Evolutionary conservation across 2,113 vertebrate species (phyloP).

Genomic region (Cavia porcellus): DNA sequence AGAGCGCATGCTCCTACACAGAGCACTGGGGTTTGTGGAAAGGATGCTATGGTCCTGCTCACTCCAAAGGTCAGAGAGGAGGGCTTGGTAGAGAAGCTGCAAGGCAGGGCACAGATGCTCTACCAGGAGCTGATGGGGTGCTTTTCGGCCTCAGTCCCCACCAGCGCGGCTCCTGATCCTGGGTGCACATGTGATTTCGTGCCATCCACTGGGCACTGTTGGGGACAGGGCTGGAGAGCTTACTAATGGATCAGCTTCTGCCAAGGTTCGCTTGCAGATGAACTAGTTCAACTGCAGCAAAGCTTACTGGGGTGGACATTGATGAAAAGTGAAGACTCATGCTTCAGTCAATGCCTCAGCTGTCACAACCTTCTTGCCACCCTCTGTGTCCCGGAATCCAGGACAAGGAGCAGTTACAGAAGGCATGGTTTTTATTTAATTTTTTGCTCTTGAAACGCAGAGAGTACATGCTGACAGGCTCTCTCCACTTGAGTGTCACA

Average conservation of each 20-base stretch:
- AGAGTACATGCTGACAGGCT: neutral
- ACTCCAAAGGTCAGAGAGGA: neutral
- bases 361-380: neutral
- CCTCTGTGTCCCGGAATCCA: neutral
- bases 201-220: neutral
- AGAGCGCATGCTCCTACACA: neutral
- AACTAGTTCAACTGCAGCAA: conserved; percentile 11
- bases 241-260: neutral
- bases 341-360: neutral
- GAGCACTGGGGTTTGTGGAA: neutral
- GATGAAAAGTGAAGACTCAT: conserved; percentile 58
- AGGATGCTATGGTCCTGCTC: neutral
- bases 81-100: neutral
- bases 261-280: neutral
- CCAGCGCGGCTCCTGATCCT: neutral
- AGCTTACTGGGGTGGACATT: neutral
- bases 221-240: neutral
- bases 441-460: conserved; percentile 26
- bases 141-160: neutral
- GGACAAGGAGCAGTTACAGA: neutral
- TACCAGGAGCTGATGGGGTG: neutral
- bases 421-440: neutral
- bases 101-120: neutral
- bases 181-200: neutral
- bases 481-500: neutral